These are phyloP conservation scores for Drosophila tristis DNA, from an alignment of 1,140 invertebrate species.

Conservation along the genomic window DNA sequence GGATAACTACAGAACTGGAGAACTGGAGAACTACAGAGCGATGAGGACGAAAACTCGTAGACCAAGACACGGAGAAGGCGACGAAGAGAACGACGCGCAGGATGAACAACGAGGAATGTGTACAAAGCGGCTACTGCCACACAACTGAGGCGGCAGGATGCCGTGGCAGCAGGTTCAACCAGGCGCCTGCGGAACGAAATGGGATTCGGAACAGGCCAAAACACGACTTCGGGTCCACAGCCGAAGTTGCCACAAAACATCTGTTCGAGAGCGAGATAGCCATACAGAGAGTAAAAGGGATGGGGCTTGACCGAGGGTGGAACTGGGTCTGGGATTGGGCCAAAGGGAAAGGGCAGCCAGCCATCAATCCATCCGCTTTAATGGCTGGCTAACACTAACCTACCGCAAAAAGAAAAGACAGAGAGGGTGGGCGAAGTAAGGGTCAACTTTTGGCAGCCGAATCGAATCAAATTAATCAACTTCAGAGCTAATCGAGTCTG, in stretches of 20 bases:
- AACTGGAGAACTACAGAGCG: conserved; percentile 27
- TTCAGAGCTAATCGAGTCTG: conserved; percentile 4
- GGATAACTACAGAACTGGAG: conserved; percentile 14
- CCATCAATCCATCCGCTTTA: conserved; percentile 6
- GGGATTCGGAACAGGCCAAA: conserved; percentile 58
- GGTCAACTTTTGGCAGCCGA: no score
- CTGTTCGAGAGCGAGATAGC: conserved; percentile 33
- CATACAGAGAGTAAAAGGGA: conserved; percentile 10
- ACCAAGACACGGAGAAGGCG: conserved; percentile 33
- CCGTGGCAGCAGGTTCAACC: conserved; percentile 32
- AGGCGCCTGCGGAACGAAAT: conserved; percentile 57
- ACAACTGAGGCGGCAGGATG: conserved; percentile 35
- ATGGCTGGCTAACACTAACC: conserved; percentile 73
- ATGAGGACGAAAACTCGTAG: conserved; percentile 50
- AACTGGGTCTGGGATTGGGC: conserved; percentile 8
- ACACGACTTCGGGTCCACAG: conserved; percentile 45
- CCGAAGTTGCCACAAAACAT: conserved; percentile 4
- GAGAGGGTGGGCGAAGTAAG: background rate
- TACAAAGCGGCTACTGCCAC: conserved; percentile 79
- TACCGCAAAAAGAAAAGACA: conserved; percentile 64
- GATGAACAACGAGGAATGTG: conserved; percentile 68
- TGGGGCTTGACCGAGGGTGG: conserved; percentile 4
- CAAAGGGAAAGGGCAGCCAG: conserved; percentile 4
- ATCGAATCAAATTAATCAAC: conserved; percentile 31
- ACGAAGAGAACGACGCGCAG: conserved; percentile 61